Evolutionary conservation across 1,140 invertebrate species (phyloP).

Genomic region (Apis florea): DNA sequence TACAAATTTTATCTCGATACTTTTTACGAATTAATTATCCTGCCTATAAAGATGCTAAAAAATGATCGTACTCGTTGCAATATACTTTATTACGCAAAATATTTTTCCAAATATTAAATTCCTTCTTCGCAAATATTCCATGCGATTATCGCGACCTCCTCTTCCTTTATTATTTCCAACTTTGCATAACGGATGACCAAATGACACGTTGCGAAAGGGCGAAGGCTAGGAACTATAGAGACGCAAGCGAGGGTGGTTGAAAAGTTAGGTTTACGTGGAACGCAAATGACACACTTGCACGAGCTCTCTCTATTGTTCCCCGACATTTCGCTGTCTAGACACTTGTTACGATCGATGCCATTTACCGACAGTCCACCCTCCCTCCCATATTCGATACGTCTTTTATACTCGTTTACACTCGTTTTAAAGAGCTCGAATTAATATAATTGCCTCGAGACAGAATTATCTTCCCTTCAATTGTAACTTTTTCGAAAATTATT

Average conservation of each 20-base stretch:
- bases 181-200: neutral
- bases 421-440: neutral
- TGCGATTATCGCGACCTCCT: no score
- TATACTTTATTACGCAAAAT: no score
- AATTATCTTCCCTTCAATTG: neutral
- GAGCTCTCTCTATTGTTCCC: neutral
- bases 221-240: no score
- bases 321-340: slow-evolving; percentile 18
- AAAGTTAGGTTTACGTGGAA: neutral
- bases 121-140: no score
- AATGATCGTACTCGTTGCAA: no score
- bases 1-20: no score
- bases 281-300: neutral
- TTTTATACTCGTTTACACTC: neutral
- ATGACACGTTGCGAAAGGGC: neutral
- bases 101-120: no score
- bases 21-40: no score
- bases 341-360: slow-evolving; percentile 14
- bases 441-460: no score
- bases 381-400: neutral
- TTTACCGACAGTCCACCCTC: neutral
- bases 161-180: neutral
- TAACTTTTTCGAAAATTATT: neutral
- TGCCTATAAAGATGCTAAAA: no score
- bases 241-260: no score